Evolutionary conservation across 2,888 invertebrate species (phyloP).

Genomic region (Chironomus riparius): DNA sequence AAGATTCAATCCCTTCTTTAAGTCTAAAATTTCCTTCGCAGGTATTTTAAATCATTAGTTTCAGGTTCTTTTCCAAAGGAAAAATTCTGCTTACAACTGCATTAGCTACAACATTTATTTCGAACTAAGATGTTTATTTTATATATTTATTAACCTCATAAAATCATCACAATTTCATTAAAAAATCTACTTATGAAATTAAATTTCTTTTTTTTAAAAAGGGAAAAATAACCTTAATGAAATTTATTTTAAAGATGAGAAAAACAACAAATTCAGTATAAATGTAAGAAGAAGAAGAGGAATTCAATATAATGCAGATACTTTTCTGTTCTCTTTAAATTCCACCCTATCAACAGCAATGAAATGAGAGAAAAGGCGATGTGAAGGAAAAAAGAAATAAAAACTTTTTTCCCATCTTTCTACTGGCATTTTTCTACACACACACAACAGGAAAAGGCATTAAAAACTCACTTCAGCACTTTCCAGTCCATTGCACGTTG

Average conservation of each 20-base stretch:
- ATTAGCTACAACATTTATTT: no score
- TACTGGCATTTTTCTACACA: constrained; percentile 74
- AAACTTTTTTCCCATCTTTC: constrained; percentile 53
- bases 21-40: no score
- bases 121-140: no score
- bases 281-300: constrained; percentile 14
- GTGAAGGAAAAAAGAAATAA: constrained; percentile 8
- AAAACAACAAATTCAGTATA: constrained; percentile 40
- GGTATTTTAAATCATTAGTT: no score
- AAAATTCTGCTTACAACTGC: no score
- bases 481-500: constrained; percentile 86
- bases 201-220: not conserved
- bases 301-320: not conserved
- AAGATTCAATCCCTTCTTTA: no score
- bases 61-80: no score
- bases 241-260: not conserved
- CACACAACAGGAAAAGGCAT: constrained; percentile 45
- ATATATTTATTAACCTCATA: no score
- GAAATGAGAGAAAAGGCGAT: not conserved
- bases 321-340: not conserved
- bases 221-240: not conserved
- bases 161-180: not conserved
- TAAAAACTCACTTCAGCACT: constrained; percentile 59
- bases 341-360: not conserved
- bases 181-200: not conserved